phyloP scores from a whole-genome alignment of 2,797 vertebrate species.

The Allobates femoralis region DNA sequence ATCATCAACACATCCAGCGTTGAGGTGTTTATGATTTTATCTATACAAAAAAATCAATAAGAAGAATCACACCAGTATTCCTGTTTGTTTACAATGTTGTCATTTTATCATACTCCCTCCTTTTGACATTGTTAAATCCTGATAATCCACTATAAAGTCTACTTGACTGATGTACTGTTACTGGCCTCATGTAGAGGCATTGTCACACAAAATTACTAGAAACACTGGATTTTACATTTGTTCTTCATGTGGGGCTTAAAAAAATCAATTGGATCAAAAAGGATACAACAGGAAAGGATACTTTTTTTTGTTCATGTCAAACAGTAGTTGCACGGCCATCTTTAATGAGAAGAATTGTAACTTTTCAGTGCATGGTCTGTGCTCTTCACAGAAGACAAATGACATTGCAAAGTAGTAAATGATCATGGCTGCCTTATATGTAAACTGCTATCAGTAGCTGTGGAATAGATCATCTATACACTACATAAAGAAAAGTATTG shows the following conservation, averaged over 20 bases:
- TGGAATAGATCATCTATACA: background rate
- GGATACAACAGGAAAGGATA: constrained; percentile 87
- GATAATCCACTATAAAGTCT: too few relatives aligned
- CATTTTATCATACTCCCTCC: too few relatives aligned
- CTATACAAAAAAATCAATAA: too few relatives aligned
- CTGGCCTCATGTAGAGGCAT: too few relatives aligned
- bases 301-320: constrained; percentile 82
- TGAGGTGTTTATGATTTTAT: too few relatives aligned
- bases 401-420: background rate
- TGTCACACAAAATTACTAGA: background rate
- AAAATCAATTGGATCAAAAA: constrained; percentile 68
- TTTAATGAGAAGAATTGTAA: constrained; percentile 83
- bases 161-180: too few relatives aligned
- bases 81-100: too few relatives aligned
- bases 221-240: background rate
- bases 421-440: background rate
- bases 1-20: too few relatives aligned
- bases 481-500: too few relatives aligned
- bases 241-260: background rate
- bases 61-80: too few relatives aligned
- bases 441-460: background rate
- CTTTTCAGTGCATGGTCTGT: constrained; percentile 43
- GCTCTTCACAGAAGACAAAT: constrained; percentile 14
- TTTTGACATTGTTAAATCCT: too few relatives aligned
- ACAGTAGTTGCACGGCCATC: constrained; percentile 81